Evolutionary conservation across 64 coral and sea anemone genomes (phyloP), one percentile per base, ranked within the genome.

Genomic region (Dendrophyllia cribrosa): DNA sequence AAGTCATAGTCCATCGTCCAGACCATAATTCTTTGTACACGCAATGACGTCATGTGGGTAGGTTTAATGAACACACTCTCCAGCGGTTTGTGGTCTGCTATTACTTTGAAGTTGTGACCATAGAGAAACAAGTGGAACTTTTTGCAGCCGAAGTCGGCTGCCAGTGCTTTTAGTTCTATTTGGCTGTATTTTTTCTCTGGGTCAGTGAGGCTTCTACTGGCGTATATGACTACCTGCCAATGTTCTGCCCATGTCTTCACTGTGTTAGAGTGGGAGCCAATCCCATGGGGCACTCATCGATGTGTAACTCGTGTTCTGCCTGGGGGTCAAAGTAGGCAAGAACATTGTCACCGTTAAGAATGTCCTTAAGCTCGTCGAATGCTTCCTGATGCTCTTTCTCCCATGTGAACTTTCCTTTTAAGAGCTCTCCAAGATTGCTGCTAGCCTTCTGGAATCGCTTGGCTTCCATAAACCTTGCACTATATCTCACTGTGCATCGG

Each of bases 61-160:
- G 71, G 71, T 0, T 74, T 3, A 22, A 21, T 49, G 46, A 49
- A 80, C 0, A 80, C 1, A 24, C 34, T 24, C 23, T 49, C 77
- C n/a, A 80, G 77, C 11, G 77, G 77, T 80, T 80, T 80, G 77
- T 80, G 77, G 51, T 80, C 77, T 1, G 77, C 23, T 12, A 55
- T 11, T 12, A 80, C 23, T 14, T 23, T 59, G 23, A 80, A 80
- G 15, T 43, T 43, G 48, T 11, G 11, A 9, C 55, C 77, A 80
- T 51, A 80, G 13, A 80, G 43, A 22, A 49, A n/a, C n/a, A n/a
- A n/a, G n/a, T n/a, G n/a, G n/a, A n/a, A n/a, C n/a, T n/a, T n/a
- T n/a, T n/a, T n/a, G n/a, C n/a, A n/a, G n/a, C n/a, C n/a, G n/a
- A n/a, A n/a, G n/a, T n/a, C n/a, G n/a, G n/a, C n/a, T n/a, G n/a